Conservation (phyloP, 2,113 vertebrate species). For the Lasiurus cinereus region DNA sequence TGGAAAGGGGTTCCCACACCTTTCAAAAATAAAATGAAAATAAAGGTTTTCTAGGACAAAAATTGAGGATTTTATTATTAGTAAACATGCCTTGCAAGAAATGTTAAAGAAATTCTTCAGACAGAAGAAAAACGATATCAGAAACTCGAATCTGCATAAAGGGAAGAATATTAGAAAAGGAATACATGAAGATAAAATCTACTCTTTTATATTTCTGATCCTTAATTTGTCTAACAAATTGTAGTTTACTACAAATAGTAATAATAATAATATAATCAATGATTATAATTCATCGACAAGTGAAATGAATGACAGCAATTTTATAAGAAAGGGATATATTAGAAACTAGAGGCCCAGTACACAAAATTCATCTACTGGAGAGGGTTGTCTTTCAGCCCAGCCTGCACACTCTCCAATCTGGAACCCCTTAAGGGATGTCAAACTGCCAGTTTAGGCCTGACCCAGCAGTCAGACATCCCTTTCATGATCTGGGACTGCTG, state of each 20-base stretch:
- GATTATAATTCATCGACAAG: background rate
- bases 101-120: constrained; percentile 28
- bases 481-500: too few species aligned
- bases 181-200: background rate
- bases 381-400: too few species aligned
- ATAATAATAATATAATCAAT: background rate
- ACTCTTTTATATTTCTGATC: background rate
- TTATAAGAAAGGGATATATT: background rate
- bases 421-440: too few species aligned
- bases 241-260: background rate
- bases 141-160: background rate
- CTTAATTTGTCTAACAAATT: background rate
- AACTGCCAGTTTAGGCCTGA: too few species aligned
- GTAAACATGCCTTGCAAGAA: background rate
- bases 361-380: too few species aligned
- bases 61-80: background rate
- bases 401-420: too few species aligned
- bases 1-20: too few species aligned
- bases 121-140: background rate
- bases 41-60: background rate
- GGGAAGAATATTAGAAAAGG: background rate
- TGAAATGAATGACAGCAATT: background rate
- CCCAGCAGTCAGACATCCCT: too few species aligned
- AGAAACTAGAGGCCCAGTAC: too few species aligned
- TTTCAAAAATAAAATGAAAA: constrained; percentile 12